Evolutionary conservation across 2,797 vertebrate species (phyloP).

Genomic region (Argya squamiceps): DNA sequence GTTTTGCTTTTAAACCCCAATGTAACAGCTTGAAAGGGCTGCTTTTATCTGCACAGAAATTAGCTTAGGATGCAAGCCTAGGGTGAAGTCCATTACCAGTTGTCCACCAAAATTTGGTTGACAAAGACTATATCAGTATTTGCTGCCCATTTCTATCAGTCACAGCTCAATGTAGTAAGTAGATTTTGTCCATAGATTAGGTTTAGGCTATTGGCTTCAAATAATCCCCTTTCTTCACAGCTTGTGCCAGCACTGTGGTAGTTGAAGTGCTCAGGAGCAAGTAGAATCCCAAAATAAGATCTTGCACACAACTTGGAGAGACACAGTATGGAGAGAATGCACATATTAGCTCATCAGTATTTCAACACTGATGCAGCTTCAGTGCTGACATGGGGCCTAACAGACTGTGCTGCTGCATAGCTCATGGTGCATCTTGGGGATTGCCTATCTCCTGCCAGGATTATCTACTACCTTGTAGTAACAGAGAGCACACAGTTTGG

Average conservation of each 20-base stretch:
- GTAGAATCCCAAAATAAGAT: not conserved
- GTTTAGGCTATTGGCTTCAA: not conserved
- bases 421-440: not conserved
- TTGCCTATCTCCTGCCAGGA: not conserved
- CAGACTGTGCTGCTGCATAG: not conserved
- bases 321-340: not conserved
- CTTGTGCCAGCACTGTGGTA: not conserved
- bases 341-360: not conserved
- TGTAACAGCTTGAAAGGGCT: constrained; percentile 30
- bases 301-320: not conserved
- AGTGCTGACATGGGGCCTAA: not conserved
- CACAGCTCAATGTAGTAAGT: not conserved
- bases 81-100: not conserved
- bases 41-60: not conserved
- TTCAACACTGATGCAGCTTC: not conserved
- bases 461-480: not conserved
- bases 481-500: not conserved
- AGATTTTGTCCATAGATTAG: not conserved
- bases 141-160: not conserved
- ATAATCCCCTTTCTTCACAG: not conserved
- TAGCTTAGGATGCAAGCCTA: not conserved
- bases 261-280: not conserved
- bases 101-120: not conserved
- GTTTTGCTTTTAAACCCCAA: constrained; percentile 34
- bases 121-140: not conserved